phyloP scores from a whole-genome alignment of 1,140 invertebrate genomes.

The Aricia agestis region DNA sequence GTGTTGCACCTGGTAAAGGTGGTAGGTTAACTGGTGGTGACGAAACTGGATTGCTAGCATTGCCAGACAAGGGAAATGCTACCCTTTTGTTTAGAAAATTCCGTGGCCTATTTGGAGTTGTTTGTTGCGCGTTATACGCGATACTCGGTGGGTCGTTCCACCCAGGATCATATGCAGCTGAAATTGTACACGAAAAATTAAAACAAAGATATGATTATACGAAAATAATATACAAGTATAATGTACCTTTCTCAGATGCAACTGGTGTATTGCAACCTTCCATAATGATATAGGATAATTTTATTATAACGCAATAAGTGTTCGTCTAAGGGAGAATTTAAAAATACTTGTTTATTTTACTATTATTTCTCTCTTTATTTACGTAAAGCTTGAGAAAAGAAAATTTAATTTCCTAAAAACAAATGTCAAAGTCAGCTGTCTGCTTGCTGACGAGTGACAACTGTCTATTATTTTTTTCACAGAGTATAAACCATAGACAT shows the following conservation, averaged over 20 bases:
- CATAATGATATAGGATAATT: slow-evolving; percentile 30
- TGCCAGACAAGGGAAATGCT: slow-evolving; percentile 69
- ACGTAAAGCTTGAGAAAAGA: too few relatives aligned
- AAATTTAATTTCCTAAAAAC: too few relatives aligned
- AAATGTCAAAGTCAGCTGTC: too few relatives aligned
- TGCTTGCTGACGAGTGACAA: too few relatives aligned
- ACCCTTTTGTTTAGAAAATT: slow-evolving; percentile 75
- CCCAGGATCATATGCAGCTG: slow-evolving; percentile 70
- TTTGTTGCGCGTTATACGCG: slow-evolving; percentile 56
- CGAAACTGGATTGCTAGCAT: slow-evolving; percentile 29
- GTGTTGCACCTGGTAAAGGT: slow-evolving; percentile 35
- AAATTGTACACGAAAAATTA: slow-evolving; percentile 25
- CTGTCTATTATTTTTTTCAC: too few relatives aligned
- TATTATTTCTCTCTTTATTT: too few relatives aligned
- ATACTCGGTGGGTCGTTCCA: slow-evolving; percentile 78
- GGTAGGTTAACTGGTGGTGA: slow-evolving; percentile 41
- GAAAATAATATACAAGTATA: slow-evolving; percentile 9
- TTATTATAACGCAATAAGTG: too few relatives aligned
- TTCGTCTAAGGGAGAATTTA: too few relatives aligned
- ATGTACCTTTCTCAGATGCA: slow-evolving; percentile 43
- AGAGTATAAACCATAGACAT: too few relatives aligned
- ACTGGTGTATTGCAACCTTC: slow-evolving; percentile 40
- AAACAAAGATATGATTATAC: slow-evolving; percentile 5
- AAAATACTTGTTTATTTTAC: too few relatives aligned
- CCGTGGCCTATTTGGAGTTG: slow-evolving; percentile 60